Percentiles rank a stretch among this genome's conserved stretches.
phyloP scores from a whole-genome alignment of 2,888 invertebrate species.

The Pimpla rufipes region DNA sequence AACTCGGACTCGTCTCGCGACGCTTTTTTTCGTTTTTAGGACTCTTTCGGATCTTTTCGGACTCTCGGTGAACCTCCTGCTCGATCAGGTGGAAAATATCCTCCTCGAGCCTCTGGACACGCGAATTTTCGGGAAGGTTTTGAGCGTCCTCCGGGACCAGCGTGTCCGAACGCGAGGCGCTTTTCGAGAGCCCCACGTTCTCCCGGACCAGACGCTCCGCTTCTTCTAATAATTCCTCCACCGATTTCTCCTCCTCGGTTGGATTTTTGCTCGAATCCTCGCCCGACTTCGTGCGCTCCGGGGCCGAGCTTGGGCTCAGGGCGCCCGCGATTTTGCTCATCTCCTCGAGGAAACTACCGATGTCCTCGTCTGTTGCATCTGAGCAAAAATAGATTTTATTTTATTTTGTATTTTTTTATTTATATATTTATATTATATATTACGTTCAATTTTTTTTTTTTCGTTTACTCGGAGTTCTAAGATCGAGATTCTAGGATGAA shows the following conservation, averaged over 20 bases:
- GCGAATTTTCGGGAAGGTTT: slow-evolving; percentile 64
- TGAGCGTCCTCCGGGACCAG: slow-evolving; percentile 76
- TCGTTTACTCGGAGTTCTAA: too few relatives aligned
- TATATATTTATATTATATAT: too few relatives aligned
- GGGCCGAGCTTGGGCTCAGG: slow-evolving; percentile 79
- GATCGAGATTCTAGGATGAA: too few relatives aligned
- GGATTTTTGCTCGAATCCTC: slow-evolving; percentile 75
- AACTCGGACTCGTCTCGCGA: slow-evolving; percentile 74
- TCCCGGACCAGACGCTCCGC: slow-evolving; percentile 82
- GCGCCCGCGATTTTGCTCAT: slow-evolving; percentile 83
- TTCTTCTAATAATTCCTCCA: slow-evolving; percentile 82
- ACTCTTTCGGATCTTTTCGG: slow-evolving; percentile 78
- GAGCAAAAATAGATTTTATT: slow-evolving; percentile 17
- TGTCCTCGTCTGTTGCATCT: slow-evolving; percentile 84
- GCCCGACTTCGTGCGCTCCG: slow-evolving; percentile 76
- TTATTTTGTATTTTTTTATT: neutral
- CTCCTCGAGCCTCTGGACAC: slow-evolving; percentile 79
- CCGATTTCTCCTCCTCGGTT: slow-evolving; percentile 81
- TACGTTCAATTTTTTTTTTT: too few relatives aligned
- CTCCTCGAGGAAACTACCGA: slow-evolving; percentile 83
- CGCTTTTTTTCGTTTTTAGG: slow-evolving; percentile 76
- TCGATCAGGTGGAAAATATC: slow-evolving; percentile 83
- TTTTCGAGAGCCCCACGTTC: slow-evolving; percentile 80
- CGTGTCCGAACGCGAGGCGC: slow-evolving; percentile 78
- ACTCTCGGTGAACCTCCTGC: slow-evolving; percentile 80